Percentiles rank a stretch among this genome's conserved stretches.
phyloP scores from a whole-genome alignment of 2,888 invertebrate genomes.

The Caenorhabditis parvicauda region DNA sequence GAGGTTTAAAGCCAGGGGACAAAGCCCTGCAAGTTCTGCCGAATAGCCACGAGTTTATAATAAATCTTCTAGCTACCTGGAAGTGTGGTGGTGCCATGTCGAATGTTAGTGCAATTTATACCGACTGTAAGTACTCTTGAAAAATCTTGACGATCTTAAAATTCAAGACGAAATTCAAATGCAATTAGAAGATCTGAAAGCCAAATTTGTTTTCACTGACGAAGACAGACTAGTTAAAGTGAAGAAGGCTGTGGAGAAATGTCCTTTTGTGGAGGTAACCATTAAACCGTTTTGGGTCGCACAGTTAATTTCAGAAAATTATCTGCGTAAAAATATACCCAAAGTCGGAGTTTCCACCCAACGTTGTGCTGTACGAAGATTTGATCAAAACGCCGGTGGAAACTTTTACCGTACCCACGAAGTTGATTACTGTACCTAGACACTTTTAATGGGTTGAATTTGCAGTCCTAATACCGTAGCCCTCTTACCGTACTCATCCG shows the following conservation, averaged over 20 bases:
- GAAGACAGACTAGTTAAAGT: slow-evolving; percentile 32
- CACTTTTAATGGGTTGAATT: not conserved
- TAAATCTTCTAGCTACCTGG: slow-evolving; percentile 34
- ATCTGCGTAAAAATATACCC: slow-evolving; percentile 28
- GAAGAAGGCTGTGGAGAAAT: slow-evolving; percentile 25
- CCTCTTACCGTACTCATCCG: slow-evolving; percentile 62
- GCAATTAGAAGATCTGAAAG: slow-evolving; percentile 35
- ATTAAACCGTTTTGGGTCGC: not conserved
- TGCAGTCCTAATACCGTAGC: slow-evolving; percentile 21
- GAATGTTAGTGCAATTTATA: slow-evolving; percentile 52
- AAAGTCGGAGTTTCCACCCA: slow-evolving; percentile 20
- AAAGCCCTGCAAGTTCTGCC: slow-evolving; percentile 28
- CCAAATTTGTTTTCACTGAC: slow-evolving; percentile 36
- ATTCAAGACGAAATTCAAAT: slow-evolving; percentile 39
- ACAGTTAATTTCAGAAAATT: slow-evolving; percentile 13
- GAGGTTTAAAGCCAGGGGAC: slow-evolving; percentile 29
- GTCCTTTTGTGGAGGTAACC: slow-evolving; percentile 10
- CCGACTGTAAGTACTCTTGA: slow-evolving; percentile 37
- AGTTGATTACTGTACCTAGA: slow-evolving; percentile 3
- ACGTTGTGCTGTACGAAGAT: slow-evolving; percentile 23
- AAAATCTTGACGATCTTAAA: not conserved
- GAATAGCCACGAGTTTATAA: slow-evolving; percentile 36
- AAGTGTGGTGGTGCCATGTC: slow-evolving; percentile 49
- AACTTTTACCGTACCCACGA: slow-evolving; percentile 22
- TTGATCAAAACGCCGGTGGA: slow-evolving; percentile 12